Evolutionary conservation across 2,888 invertebrate genomes (phyloP).

Genomic region (Blastobasis lacticolella): DNA sequence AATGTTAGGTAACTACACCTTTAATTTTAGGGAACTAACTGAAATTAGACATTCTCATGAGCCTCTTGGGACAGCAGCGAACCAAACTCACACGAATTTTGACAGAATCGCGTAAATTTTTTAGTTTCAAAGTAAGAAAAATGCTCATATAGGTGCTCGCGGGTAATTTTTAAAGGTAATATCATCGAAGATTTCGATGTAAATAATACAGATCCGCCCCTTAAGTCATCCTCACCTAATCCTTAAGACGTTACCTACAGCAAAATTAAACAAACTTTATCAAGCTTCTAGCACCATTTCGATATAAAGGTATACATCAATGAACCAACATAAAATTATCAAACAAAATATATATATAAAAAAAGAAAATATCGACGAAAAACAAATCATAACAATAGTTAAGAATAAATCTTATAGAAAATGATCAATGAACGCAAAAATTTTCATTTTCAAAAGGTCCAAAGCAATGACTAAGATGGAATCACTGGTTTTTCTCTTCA

Average conservation of each 20-base stretch:
- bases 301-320: conserved; percentile 61
- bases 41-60: too few species aligned
- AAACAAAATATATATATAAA: conserved; percentile 48
- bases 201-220: conserved; percentile 11
- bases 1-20: too few species aligned
- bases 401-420: conserved; percentile 33
- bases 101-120: too few species aligned
- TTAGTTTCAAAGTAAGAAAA: too few species aligned
- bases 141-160: too few species aligned
- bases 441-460: conserved; percentile 23
- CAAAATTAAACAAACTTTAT: conserved; percentile 52
- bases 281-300: conserved; percentile 72
- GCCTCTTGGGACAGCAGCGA: too few species aligned
- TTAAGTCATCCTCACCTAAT: conserved; percentile 33
- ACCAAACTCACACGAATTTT: too few species aligned
- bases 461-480: conserved; percentile 29
- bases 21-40: too few species aligned
- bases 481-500: conserved; percentile 28
- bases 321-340: conserved; percentile 63
- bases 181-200: neutral
- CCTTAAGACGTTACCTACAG: conserved; percentile 34
- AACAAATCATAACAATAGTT: conserved; percentile 41
- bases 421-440: conserved; percentile 18
- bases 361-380: conserved; percentile 29
- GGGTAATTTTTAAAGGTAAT: neutral